A percentile compares a stretch with the other conserved stretches of the same genome.
Evolutionary conservation across 1,140 invertebrate species (phyloP).

Genomic region (Aporrectodea caliginosa): DNA sequence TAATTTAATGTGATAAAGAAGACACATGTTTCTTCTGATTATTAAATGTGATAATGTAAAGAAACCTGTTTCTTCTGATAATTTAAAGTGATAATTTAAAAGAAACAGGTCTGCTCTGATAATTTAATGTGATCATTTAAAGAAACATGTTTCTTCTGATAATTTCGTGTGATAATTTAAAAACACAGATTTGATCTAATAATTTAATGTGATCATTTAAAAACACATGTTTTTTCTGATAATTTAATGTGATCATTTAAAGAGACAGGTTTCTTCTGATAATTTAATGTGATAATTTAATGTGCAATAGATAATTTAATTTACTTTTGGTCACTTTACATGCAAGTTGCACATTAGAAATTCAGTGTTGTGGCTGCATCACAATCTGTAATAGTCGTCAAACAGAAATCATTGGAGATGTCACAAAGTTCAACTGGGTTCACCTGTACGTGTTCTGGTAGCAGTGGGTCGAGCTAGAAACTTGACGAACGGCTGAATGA

Average conservation of each 20-base stretch:
- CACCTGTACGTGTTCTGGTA: neutral
- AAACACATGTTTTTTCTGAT: neutral
- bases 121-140: too few species aligned
- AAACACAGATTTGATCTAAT: neutral
- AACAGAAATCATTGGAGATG: neutral
- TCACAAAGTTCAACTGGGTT: neutral
- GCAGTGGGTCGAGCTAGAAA: neutral
- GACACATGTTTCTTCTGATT: too few species aligned
- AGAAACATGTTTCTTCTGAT: too few species aligned
- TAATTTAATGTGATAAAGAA: too few species aligned
- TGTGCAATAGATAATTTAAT: too few species aligned
- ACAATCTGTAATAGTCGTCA: neutral
- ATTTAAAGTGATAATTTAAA: neutral
- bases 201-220: neutral
- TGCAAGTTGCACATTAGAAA: too few species aligned
- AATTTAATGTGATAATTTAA: too few species aligned
- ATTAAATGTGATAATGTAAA: neutral
- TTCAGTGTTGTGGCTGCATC: neutral
- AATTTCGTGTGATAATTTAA: too few species aligned
- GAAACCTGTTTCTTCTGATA: neutral
- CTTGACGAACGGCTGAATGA: neutral
- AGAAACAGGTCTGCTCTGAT: neutral
- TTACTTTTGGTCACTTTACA: too few species aligned
- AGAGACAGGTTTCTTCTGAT: neutral
- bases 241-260: neutral